A percentile compares a stretch with the other conserved stretches of the same genome.
These are phyloP conservation scores for Clepsis dumicolana DNA, from an alignment of 2,888 invertebrate species.

Conservation along the genomic window DNA sequence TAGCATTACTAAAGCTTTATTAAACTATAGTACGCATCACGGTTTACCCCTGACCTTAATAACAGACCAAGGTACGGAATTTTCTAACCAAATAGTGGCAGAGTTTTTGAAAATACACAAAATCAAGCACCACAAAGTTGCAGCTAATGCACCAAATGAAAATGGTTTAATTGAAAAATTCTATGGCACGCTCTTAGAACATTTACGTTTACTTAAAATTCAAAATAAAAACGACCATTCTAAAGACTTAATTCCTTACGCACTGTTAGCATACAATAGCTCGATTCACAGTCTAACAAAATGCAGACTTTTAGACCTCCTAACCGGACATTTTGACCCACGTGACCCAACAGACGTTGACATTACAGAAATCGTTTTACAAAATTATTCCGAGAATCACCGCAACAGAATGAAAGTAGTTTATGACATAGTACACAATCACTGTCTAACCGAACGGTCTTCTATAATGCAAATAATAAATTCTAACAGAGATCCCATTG, in stretches of 20 bases:
- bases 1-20: conserved; percentile 47
- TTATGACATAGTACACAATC: neutral
- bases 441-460: neutral
- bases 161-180: conserved; percentile 1
- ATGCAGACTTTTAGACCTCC: neutral
- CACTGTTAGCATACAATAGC: conserved; percentile 3
- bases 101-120: neutral
- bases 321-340: conserved; percentile 9
- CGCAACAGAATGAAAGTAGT: conserved; percentile 2
- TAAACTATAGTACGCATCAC: conserved; percentile 7
- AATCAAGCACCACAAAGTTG: neutral
- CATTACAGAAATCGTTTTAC: conserved; percentile 12
- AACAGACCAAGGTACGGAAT: conserved; percentile 1
- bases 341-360: conserved; percentile 3
- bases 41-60: conserved; percentile 2
- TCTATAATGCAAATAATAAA: neutral
- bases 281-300: neutral
- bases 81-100: neutral
- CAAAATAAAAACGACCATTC: neutral
- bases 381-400: neutral
- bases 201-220: conserved; percentile 5
- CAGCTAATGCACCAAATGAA: neutral
- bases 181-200: neutral
- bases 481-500: neutral
- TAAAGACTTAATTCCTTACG: neutral